A percentile compares a stretch with the other conserved stretches of the same genome.
Evolutionary conservation across 2,797 vertebrate species (phyloP).

Genomic region (Gallinago stenura): DNA sequence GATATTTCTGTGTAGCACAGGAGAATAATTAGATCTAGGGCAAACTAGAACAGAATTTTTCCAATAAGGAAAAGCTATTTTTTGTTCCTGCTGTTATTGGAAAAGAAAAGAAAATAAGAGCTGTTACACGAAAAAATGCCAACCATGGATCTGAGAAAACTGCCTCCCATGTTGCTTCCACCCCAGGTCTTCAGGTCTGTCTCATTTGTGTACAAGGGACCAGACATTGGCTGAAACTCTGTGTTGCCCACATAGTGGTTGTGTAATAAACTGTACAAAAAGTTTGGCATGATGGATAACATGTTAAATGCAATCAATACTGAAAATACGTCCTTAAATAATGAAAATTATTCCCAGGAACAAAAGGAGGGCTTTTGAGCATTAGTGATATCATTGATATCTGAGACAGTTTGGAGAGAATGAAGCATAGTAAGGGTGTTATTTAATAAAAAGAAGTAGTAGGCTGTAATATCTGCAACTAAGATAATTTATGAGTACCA

Average conservation of each 20-base stretch:
- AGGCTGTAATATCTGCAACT: neutral
- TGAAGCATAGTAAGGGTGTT: neutral
- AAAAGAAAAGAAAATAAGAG: neutral
- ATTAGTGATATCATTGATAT: neutral
- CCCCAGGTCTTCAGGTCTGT: neutral
- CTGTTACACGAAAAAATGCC: neutral
- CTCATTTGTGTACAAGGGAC: neutral
- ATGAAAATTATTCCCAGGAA: neutral
- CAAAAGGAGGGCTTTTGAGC: neutral
- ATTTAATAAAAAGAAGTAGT: neutral
- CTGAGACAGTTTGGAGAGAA: neutral
- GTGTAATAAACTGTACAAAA: neutral
- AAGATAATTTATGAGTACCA: constrained; percentile 3
- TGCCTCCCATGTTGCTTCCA: neutral
- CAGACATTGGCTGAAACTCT: neutral
- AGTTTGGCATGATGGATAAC: neutral
- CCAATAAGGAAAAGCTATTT: neutral
- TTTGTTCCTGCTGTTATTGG: neutral
- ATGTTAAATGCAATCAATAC: neutral
- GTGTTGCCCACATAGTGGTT: neutral
- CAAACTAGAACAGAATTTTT: neutral
- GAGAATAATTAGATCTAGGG: neutral
- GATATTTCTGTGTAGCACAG: neutral
- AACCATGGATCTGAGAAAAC: neutral
- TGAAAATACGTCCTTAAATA: neutral